These are phyloP conservation scores for Cryptophagus acutangulus DNA, from an alignment of 2,888 invertebrate genomes.

Conservation along the genomic window DNA sequence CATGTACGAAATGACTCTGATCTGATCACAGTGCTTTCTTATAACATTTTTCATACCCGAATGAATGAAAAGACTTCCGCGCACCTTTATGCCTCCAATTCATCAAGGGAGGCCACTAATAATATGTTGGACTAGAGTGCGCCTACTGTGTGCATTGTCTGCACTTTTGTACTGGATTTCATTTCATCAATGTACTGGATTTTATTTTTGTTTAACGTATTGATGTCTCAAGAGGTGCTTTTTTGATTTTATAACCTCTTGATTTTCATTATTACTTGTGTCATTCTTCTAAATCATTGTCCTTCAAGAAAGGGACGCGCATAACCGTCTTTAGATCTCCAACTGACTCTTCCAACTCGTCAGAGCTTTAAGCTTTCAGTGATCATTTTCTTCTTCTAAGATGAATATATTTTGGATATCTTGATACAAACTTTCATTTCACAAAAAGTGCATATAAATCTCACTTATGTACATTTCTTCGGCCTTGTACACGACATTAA, in stretches of 20 bases:
- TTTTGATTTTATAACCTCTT: conserved; percentile 37
- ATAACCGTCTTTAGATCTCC: no score
- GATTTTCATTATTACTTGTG: conserved; percentile 22
- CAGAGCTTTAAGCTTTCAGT: no score
- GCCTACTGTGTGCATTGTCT: conserved; percentile 42
- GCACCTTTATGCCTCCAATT: conserved; percentile 44
- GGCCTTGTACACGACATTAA: neutral
- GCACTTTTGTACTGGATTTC: conserved; percentile 12
- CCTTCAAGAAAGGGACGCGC: neutral
- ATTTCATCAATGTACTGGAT: neutral
- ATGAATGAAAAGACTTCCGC: conserved; percentile 48
- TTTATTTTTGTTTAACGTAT: conserved; percentile 42
- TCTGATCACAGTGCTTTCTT: no score
- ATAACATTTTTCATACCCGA: no score
- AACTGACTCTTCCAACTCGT: no score
- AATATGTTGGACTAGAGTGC: conserved; percentile 42
- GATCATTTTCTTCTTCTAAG: no score
- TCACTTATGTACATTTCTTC: no score
- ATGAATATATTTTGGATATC: no score
- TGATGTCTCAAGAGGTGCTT: conserved; percentile 39
- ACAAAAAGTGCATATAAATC: no score
- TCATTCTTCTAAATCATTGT: conserved; percentile 1
- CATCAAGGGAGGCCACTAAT: conserved; percentile 45
- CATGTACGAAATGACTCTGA: no score
- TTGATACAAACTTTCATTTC: no score